phyloP scores from a whole-genome alignment of 1,140 invertebrate genomes.

The Spodoptera litura region DNA sequence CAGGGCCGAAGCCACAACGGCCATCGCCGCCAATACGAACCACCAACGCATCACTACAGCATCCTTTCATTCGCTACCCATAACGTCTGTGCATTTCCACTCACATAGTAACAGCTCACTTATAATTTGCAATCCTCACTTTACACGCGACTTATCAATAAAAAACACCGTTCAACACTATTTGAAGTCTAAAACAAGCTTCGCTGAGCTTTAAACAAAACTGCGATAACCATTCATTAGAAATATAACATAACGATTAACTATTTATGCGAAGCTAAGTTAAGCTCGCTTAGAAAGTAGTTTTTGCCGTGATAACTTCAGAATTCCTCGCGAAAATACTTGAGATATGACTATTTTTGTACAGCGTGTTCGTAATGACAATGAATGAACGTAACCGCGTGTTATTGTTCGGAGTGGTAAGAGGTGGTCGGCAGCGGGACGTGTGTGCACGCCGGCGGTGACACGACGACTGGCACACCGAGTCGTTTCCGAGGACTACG shows the following conservation, averaged over 20 bases:
- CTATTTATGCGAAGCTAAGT: constrained; percentile 26
- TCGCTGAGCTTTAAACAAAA: constrained; percentile 15
- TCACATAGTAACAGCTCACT: neutral
- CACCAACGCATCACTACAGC: constrained; percentile 65
- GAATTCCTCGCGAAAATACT: neutral
- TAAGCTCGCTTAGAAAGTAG: neutral
- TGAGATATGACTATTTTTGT: neutral
- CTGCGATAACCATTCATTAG: constrained; percentile 32
- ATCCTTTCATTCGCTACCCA: constrained; percentile 7
- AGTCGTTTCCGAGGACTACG: constrained; percentile 35
- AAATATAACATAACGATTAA: constrained; percentile 22
- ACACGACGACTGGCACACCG: constrained; percentile 52
- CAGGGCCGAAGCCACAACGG: constrained; percentile 50
- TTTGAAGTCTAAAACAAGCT: constrained; percentile 27
- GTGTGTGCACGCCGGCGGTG: constrained; percentile 54
- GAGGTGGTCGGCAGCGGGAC: constrained; percentile 7
- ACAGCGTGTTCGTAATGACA: neutral
- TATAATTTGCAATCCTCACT: neutral
- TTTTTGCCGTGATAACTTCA: neutral
- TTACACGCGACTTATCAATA: constrained; percentile 16
- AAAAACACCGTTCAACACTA: constrained; percentile 6
- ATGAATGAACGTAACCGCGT: constrained; percentile 25
- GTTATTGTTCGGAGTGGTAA: constrained; percentile 13
- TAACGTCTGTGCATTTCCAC: neutral
- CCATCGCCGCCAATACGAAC: constrained; percentile 54